These are phyloP conservation scores for Vireo griseus DNA, from an alignment of 2,797 vertebrate species.

Conservation along the genomic window DNA sequence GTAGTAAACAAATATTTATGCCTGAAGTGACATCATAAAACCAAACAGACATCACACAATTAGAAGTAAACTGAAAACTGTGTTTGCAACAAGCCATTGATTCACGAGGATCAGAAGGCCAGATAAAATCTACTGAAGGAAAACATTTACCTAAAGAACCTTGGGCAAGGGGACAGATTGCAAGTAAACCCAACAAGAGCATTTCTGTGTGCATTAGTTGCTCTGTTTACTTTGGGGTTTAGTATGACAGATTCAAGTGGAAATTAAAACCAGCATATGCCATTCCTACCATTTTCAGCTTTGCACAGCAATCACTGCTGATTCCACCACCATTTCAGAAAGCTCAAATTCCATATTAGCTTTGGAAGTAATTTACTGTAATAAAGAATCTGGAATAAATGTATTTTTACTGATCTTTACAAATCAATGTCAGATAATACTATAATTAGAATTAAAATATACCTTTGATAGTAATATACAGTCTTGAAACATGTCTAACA, in stretches of 20 bases:
- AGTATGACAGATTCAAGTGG: not conserved
- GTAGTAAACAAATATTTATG: not conserved
- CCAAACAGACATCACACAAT: not conserved
- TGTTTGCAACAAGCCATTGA: not conserved
- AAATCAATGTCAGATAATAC: not conserved
- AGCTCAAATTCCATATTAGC: not conserved
- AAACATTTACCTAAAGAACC: not conserved
- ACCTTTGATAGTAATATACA: not conserved
- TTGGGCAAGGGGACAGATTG: not conserved
- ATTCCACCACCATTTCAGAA: not conserved
- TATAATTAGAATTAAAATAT: not conserved
- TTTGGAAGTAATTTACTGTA: not conserved
- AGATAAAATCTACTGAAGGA: not conserved
- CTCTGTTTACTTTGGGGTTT: not conserved
- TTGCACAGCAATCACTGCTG: not conserved
- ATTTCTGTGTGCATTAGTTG: not conserved
- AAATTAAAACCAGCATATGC: not conserved
- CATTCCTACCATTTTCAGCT: not conserved
- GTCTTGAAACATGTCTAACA: not conserved
- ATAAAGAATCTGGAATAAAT: not conserved
- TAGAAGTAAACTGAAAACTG: not conserved
- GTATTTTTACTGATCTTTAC: not conserved
- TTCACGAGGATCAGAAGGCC: not conserved
- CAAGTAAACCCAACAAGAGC: not conserved
- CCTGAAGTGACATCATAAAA: not conserved